phyloP scores from a whole-genome alignment of 2,797 vertebrate genomes.

The Chloroceryle amazona region DNA sequence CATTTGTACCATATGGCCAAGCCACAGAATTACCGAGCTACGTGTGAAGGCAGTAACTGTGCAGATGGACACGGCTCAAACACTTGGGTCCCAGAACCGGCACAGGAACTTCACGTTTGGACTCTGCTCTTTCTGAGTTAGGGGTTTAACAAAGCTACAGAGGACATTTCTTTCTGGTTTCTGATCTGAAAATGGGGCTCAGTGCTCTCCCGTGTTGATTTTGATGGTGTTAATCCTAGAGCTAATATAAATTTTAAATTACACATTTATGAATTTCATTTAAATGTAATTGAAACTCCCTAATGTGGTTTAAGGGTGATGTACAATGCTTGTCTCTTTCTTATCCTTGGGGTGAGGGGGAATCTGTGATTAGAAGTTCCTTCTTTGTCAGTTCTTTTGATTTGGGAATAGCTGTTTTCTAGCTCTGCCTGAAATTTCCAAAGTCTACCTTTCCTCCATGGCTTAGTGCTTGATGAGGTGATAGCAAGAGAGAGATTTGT shows the following conservation, averaged over 20 bases:
- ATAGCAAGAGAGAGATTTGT: not conserved
- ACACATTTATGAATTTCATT: not conserved
- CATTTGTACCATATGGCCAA: not conserved
- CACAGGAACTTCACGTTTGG: not conserved
- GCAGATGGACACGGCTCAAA: not conserved
- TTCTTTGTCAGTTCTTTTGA: not conserved
- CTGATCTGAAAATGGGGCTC: not conserved
- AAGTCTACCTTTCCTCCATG: not conserved
- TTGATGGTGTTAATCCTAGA: not conserved
- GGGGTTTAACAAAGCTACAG: not conserved
- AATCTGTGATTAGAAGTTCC: not conserved
- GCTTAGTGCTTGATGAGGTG: constrained; percentile 2
- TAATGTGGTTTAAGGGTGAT: not conserved
- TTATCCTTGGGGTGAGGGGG: not conserved
- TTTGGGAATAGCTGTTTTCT: not conserved
- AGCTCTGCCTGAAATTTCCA: not conserved
- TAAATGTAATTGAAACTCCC: not conserved
- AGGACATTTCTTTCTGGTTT: not conserved
- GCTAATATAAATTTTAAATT: not conserved
- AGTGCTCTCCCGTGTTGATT: not conserved
- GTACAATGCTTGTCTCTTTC: not conserved
- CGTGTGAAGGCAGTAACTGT: not conserved
- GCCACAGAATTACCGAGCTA: not conserved
- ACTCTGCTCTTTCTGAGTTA: not conserved
- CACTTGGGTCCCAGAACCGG: fast-evolving